phyloP scores from a whole-genome alignment of 2,113 vertebrate genomes.

The Capricornis sumatraensis region DNA sequence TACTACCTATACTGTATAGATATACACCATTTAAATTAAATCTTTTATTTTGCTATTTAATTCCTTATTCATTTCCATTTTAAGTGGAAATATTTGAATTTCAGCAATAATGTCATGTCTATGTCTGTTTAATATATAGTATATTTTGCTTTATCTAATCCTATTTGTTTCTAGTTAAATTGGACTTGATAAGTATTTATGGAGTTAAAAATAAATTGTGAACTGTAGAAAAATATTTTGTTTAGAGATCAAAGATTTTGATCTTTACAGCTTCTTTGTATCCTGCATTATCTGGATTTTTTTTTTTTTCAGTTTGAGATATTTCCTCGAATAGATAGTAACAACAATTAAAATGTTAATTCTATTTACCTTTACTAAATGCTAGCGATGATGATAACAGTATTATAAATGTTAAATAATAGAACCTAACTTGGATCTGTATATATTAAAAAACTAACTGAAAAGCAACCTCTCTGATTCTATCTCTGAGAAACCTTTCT shows the following conservation, averaged over 20 bases:
- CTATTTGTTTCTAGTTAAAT: not conserved
- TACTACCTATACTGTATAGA: not conserved
- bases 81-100: not conserved
- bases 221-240: not conserved
- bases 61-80: not conserved
- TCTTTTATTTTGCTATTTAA: not conserved
- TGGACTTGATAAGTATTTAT: not conserved
- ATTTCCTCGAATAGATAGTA: not conserved
- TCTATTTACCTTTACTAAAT: not conserved
- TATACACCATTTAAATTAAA: not conserved
- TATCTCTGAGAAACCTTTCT: not conserved
- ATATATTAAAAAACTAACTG: not conserved
- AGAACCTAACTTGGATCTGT: not conserved
- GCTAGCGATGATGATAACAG: not conserved
- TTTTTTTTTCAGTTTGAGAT: not conserved
- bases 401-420: not conserved
- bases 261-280: not conserved
- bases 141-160: not conserved
- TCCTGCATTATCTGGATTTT: not conserved
- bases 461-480: not conserved
- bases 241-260: not conserved
- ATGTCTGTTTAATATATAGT: not conserved
- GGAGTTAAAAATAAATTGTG: not conserved
- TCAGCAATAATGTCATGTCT: not conserved
- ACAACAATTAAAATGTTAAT: not conserved